Conservation (phyloP, 2,797 vertebrate species). For the Microctenopoma steveboyesi region DNA sequence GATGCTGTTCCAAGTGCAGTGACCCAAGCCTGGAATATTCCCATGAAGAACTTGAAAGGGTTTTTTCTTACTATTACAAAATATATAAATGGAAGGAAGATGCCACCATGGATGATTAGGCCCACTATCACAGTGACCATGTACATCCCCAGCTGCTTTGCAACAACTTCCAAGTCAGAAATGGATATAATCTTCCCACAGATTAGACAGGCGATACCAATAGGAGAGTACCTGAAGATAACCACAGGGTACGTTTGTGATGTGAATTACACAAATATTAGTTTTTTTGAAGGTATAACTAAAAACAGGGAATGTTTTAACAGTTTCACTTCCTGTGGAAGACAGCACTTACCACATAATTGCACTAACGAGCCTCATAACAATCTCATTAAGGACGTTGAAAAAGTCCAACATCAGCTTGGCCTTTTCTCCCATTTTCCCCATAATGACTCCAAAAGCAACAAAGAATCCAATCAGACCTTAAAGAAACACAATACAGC, state of each 20-base stretch:
- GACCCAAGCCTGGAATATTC: conserved; percentile 99
- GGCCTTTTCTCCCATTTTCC: conserved; percentile 98
- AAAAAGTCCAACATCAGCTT: conserved; percentile 99
- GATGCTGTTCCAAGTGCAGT: conserved; percentile 98
- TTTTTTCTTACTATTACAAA: conserved; percentile 94
- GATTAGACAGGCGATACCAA: conserved; percentile 97
- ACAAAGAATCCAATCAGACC: conserved; percentile 99
- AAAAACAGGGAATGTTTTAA: background rate
- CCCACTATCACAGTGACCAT: conserved; percentile 98
- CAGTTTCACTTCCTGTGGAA: background rate
- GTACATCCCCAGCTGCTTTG: conserved; percentile 97
- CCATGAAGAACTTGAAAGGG: conserved; percentile 95
- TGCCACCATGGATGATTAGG: conserved; percentile 95
- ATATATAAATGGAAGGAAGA: conserved; percentile 96
- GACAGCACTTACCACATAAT: conserved; percentile 95
- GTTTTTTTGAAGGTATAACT: background rate
- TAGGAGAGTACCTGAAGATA: conserved; percentile 92
- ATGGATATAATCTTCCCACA: conserved; percentile 99
- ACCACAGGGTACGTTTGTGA: background rate
- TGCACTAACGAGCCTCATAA: conserved; percentile 94
- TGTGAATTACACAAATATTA: too few species aligned
- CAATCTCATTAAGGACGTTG: conserved; percentile 96
- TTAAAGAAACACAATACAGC: conserved; percentile 61
- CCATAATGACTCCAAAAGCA: conserved; percentile 97
- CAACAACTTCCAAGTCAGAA: conserved; percentile 94